Evolutionary conservation across 2,888 invertebrate genomes (phyloP).

Genomic region (Apodemia duryi): DNA sequence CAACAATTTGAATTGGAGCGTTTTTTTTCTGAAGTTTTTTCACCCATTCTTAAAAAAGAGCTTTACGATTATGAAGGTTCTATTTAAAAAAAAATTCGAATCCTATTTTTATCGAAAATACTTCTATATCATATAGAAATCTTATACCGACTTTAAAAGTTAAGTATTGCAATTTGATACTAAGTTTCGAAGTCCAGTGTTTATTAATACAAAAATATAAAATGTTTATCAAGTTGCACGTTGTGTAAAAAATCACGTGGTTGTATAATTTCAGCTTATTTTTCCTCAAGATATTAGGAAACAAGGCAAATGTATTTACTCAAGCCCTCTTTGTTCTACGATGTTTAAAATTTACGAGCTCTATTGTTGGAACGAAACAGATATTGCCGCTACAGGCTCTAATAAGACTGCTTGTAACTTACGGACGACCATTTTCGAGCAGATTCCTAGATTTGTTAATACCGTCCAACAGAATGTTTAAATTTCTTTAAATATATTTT

Average conservation of each 20-base stretch:
- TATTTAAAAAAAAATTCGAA: too few relatives aligned
- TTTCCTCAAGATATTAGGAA: constrained; percentile 16
- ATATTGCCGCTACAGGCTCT: constrained; percentile 25
- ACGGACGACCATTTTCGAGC: constrained; percentile 9
- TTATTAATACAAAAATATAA: too few relatives aligned
- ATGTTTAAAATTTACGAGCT: constrained; percentile 27
- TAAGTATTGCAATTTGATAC: too few relatives aligned
- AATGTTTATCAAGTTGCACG: too few relatives aligned
- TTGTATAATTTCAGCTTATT: background rate
- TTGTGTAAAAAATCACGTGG: background rate
- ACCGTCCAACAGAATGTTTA: background rate
- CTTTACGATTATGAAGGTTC: too few relatives aligned
- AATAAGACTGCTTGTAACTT: constrained; percentile 18
- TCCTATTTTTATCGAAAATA: too few relatives aligned
- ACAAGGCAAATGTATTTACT: constrained; percentile 22
- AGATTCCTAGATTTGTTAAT: constrained; percentile 11
- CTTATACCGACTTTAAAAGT: too few relatives aligned
- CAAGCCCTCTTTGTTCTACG: constrained; percentile 22
- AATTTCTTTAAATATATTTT: background rate
- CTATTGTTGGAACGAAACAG: constrained; percentile 26
- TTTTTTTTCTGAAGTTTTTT: too few relatives aligned
- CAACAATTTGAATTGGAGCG: too few relatives aligned
- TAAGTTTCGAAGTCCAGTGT: too few relatives aligned
- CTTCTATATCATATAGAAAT: too few relatives aligned
- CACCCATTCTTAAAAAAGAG: too few relatives aligned